Evolutionary conservation across 1,140 invertebrate species (phyloP).

Genomic region (Meteorus sp.): DNA sequence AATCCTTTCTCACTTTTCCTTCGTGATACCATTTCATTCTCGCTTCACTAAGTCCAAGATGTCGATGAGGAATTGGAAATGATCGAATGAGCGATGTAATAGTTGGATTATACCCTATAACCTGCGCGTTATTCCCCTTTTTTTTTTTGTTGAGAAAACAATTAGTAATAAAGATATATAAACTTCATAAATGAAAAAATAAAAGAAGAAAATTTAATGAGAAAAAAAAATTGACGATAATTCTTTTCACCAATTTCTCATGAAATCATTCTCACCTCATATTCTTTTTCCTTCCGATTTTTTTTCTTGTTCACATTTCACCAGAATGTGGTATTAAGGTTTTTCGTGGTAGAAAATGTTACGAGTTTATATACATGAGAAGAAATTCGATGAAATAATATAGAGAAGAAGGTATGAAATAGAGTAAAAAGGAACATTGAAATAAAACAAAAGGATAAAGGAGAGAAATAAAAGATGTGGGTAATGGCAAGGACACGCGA

Average conservation of each 20-base stretch:
- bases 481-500: background rate
- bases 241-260: background rate
- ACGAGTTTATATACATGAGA: too few relatives aligned
- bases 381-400: background rate
- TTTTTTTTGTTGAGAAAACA: too few relatives aligned
- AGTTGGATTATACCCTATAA: slow-evolving; percentile 18
- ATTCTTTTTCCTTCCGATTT: background rate
- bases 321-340: background rate
- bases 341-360: background rate
- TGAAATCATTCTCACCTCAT: background rate
- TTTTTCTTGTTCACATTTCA: background rate
- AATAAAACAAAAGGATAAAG: background rate
- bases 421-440: too few relatives aligned
- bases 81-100: slow-evolving; percentile 23
- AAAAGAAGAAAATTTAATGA: background rate
- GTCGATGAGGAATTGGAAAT: slow-evolving; percentile 19
- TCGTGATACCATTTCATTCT: background rate
- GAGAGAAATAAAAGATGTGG: background rate
- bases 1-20: background rate
- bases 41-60: too few relatives aligned
- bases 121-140: too few relatives aligned
- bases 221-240: background rate
- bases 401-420: background rate
- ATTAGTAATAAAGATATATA: too few relatives aligned
- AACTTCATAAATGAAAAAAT: too few relatives aligned